Percentiles rank a stretch among this genome's conserved stretches.
These are phyloP conservation scores for Glaucomys volans DNA, from an alignment of 2,113 vertebrate species.

Conservation along the genomic window DNA sequence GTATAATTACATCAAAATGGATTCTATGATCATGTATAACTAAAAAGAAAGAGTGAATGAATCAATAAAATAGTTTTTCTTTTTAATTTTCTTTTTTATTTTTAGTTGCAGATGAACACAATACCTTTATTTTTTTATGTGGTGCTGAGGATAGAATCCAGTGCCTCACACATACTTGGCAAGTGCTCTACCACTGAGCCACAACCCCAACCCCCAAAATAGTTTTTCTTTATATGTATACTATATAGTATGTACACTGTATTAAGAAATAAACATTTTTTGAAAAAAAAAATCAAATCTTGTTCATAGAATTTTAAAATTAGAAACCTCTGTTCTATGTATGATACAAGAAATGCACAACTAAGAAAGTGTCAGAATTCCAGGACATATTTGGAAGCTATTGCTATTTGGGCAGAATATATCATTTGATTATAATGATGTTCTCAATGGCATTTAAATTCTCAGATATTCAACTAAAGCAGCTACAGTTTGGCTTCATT, in stretches of 20 bases:
- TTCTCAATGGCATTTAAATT: constrained; percentile 14
- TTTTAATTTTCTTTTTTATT: too few species aligned
- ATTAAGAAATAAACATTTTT: background rate
- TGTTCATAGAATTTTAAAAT: background rate
- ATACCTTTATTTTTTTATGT: too few species aligned
- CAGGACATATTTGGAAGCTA: background rate
- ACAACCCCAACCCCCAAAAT: too few species aligned
- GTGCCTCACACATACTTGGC: too few species aligned
- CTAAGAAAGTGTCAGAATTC: background rate
- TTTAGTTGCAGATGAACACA: too few species aligned
- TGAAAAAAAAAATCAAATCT: background rate
- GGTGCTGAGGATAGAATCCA: too few species aligned
- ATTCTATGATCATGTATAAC: too few species aligned
- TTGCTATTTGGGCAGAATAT: background rate
- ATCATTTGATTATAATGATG: background rate
- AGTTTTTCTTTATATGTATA: too few species aligned
- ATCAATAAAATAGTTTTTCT: too few species aligned
- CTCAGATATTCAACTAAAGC: background rate
- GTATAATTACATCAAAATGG: too few species aligned
- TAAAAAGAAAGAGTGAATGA: too few species aligned
- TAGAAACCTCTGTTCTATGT: background rate
- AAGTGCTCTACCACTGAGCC: too few species aligned
- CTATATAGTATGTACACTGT: background rate
- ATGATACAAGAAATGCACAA: background rate
- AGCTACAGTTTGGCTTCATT: background rate